Base-by-base conservation (phyloP, 2,888 invertebrate species). In the Drosophila maculinotata region DNA sequence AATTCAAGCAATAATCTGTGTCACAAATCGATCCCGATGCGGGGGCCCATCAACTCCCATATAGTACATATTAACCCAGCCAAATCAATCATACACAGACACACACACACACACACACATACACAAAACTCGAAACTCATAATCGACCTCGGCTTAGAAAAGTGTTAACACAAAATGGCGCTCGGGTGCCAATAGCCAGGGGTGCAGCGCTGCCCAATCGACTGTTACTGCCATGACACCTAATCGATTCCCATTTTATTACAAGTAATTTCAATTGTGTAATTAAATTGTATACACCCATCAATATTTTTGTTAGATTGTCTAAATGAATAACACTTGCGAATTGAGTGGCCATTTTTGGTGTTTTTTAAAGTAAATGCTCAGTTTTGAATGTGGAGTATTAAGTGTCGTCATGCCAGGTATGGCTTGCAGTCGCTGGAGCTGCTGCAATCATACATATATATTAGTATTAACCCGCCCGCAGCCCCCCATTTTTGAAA, bases 101-200 rank as follows among this genome's bases (percentile, higher is more conserved):
- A 64, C n/a, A 53, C 2, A 44, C 9, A 48, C 38, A 17, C 15
- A 41, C 23, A 45, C 59, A 64, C 28, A 49, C 57, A 57, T 41
- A 56, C 38, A 51, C 48, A 42, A 9, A 33, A 20, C 15, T 41
- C 36, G n/a, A n/a, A 70, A 64, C 35, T 42, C 28, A 35, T 57
- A 45, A 39, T 52, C 10, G 33, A 47, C 47, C 51, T 59, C 56
- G 51, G 54, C 53, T 59, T 59, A 31, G 30, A 45, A 73, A 53
- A 74, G 66, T 70, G 69, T 69, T 64, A 44, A 71, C 54, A 44
- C 53, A 53, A 51, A 54, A 69, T 69, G 51, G 71, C 79, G 63
- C 57, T 53, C 26, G 15, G 42, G 51, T 70, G 54, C 44, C 58
- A 38, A 53, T 41, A 35, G 47, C 42, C 39, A 68, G n/a, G 14